These are phyloP conservation scores for Macquaria ambigua DNA, from an alignment of 2,113 vertebrate genomes.

Conservation along the genomic window DNA sequence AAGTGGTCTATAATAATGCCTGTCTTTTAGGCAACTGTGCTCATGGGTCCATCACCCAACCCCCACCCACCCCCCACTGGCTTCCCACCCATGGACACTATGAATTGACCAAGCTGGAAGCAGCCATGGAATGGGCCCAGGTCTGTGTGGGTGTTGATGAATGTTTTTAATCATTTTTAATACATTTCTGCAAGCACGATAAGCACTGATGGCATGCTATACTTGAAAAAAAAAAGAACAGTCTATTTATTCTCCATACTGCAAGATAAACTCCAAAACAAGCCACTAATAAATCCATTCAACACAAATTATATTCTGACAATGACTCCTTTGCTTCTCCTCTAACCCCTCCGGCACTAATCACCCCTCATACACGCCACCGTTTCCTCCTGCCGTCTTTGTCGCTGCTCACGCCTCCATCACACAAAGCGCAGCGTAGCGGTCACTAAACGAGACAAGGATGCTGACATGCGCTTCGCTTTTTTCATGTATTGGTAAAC, in stretches of 20 bases:
- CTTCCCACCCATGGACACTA: too few species aligned
- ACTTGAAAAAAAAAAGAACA: neutral
- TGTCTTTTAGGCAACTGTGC: neutral
- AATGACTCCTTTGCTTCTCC: constrained; percentile 1
- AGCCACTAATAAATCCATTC: neutral
- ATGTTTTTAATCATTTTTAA: too few species aligned
- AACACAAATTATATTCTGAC: neutral
- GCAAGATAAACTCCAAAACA: neutral
- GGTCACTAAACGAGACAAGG: constrained; percentile 57
- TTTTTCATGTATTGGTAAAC: constrained; percentile 22
- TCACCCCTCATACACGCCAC: constrained; percentile 49
- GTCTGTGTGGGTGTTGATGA: neutral
- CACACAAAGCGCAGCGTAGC: constrained; percentile 79
- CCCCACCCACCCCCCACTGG: neutral
- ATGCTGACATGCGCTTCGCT: constrained; percentile 52
- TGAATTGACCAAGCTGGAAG: too few species aligned
- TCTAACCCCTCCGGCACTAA: constrained; percentile 35
- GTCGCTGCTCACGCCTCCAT: constrained; percentile 78
- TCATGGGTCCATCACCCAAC: neutral
- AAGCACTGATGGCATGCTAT: neutral
- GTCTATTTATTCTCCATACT: neutral
- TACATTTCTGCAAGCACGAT: neutral
- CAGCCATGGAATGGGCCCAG: too few species aligned
- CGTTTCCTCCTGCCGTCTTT: constrained; percentile 71
- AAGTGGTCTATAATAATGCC: neutral